A percentile compares a stretch with the other conserved stretches of the same genome.
These are phyloP conservation scores for Pogonognathellus flavescens DNA, from an alignment of 1,140 invertebrate genomes.

Conservation along the genomic window DNA sequence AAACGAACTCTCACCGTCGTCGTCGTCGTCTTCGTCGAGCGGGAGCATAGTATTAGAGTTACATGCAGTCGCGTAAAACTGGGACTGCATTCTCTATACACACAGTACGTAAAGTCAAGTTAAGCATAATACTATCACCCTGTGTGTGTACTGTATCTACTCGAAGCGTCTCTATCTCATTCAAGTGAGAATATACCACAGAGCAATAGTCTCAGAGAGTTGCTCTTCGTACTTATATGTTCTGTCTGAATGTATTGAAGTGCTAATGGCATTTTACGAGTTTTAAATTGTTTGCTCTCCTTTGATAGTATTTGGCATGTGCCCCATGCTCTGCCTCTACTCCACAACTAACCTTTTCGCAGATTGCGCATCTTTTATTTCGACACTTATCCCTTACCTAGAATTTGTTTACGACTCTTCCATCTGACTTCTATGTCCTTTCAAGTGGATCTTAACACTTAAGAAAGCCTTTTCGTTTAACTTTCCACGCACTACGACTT, in stretches of 20 bases:
- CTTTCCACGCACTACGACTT: background rate
- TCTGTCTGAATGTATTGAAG: slow-evolving; percentile 42
- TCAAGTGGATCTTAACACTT: background rate
- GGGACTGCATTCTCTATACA: background rate
- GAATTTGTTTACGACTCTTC: slow-evolving; percentile 9
- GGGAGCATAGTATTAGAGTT: too few relatives aligned
- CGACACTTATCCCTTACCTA: slow-evolving; percentile 3
- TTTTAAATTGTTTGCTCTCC: slow-evolving; percentile 49
- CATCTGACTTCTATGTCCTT: background rate
- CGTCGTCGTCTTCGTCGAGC: too few relatives aligned
- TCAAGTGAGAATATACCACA: background rate
- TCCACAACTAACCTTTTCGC: slow-evolving; percentile 32
- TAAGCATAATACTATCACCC: slow-evolving; percentile 36
- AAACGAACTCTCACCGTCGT: background rate
- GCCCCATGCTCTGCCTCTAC: background rate
- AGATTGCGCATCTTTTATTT: slow-evolving; percentile 39
- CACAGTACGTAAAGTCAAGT: slow-evolving; percentile 48
- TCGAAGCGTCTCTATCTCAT: background rate
- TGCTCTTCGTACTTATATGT: background rate
- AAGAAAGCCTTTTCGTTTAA: too few relatives aligned
- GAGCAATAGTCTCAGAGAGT: background rate
- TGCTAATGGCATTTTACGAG: slow-evolving; percentile 55
- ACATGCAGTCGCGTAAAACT: too few relatives aligned
- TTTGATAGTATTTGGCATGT: slow-evolving; percentile 42
- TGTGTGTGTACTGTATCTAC: background rate